phyloP scores from a whole-genome alignment of 2,797 vertebrate species.

The Hafferia zeledoni region DNA sequence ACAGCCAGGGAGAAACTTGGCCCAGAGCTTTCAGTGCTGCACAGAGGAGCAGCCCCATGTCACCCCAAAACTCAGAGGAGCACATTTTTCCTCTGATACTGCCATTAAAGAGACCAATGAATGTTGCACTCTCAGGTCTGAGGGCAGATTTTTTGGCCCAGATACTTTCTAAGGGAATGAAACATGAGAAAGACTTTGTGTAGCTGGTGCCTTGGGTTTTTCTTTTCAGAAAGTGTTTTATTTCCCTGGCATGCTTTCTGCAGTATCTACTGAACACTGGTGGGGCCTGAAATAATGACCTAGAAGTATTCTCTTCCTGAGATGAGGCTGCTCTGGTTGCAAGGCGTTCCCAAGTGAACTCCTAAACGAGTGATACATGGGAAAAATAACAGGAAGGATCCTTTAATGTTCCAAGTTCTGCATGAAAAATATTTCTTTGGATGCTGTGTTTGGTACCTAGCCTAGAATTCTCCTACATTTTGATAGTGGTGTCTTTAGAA shows the following conservation, averaged over 20 bases:
- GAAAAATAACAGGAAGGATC: slow-evolving; percentile 57
- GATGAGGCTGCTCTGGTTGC: slow-evolving; percentile 43
- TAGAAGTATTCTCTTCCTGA: slow-evolving; percentile 35
- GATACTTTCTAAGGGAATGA: slow-evolving; percentile 22
- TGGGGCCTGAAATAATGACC: slow-evolving; percentile 30
- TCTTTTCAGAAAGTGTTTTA: slow-evolving; percentile 39
- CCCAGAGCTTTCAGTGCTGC: slow-evolving; percentile 30
- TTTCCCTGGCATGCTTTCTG: slow-evolving; percentile 46
- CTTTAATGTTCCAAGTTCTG: slow-evolving; percentile 43
- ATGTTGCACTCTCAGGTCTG: neutral
- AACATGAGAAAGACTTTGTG: slow-evolving; percentile 22
- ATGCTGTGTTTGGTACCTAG: slow-evolving; percentile 62
- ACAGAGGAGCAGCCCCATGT: slow-evolving; percentile 4
- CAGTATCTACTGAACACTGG: neutral
- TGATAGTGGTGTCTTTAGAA: slow-evolving; percentile 58
- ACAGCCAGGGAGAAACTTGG: slow-evolving; percentile 44
- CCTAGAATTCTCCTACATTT: slow-evolving; percentile 60
- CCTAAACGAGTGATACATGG: slow-evolving; percentile 55
- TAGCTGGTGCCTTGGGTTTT: slow-evolving; percentile 44
- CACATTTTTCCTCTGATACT: slow-evolving; percentile 39
- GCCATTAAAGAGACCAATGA: slow-evolving; percentile 5
- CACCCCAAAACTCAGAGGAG: neutral
- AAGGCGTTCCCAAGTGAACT: slow-evolving; percentile 37
- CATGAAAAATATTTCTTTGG: slow-evolving; percentile 50
- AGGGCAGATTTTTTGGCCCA: slow-evolving; percentile 51